phyloP scores from a whole-genome alignment of 2,113 vertebrate species.

The Actinemys pallida region DNA sequence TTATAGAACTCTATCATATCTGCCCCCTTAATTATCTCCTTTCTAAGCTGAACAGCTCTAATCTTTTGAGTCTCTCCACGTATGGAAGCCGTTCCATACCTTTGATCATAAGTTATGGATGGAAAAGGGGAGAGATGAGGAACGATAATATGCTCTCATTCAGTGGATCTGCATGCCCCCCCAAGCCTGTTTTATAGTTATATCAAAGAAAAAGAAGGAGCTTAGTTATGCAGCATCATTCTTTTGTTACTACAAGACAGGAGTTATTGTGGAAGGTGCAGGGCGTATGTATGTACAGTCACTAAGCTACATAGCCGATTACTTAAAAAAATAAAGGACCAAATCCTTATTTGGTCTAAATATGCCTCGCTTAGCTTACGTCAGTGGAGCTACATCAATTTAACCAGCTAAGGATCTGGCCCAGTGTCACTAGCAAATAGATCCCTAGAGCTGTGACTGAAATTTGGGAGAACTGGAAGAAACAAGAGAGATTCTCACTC shows the following conservation, averaged over 20 bases:
- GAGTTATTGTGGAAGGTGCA: neutral
- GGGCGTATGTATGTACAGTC: neutral
- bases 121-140: neutral
- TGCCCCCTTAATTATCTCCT: too few species aligned
- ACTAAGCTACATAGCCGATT: neutral
- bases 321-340: neutral
- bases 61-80: too few species aligned
- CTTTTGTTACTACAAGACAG: neutral
- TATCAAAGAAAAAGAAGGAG: neutral
- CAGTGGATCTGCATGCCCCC: neutral
- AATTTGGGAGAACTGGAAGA: accelerated
- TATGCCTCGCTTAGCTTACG: too few species aligned
- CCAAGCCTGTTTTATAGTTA: neutral
- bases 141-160: neutral
- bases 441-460: neutral
- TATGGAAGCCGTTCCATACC: too few species aligned
- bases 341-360: too few species aligned
- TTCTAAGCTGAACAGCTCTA: too few species aligned
- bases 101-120: too few species aligned
- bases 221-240: neutral
- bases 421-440: neutral
- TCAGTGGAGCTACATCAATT: too few species aligned
- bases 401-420: neutral
- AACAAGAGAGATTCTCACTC: neutral
- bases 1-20: too few species aligned